Evolutionary conservation across 2,888 invertebrate genomes (phyloP), one percentile per base, ranked within the genome.

Genomic region (Hecatera dysodea): DNA sequence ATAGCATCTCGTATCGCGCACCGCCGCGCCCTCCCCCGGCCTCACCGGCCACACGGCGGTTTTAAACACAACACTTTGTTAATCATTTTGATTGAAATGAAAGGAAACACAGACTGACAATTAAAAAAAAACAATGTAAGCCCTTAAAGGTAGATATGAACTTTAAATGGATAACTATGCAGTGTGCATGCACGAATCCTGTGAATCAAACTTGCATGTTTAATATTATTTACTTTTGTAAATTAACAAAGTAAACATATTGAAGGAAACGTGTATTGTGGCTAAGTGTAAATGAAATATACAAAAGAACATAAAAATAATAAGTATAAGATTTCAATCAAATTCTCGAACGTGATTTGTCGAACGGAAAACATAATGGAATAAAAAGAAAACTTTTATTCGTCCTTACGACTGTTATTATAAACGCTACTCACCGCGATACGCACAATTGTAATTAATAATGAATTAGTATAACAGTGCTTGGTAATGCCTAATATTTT

Each of bases 1-100:
- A 95, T 95, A 94, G 66, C 81, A 95, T 95, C 95, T 86, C 83
- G 61, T 83, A 83, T 78, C 81, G 78, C 81, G 66, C 78, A 64
- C 79, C 72, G 57, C 63, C 74, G 78, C 77, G 59, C 67, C 62
- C 67, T 50, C 44, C 55, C 67, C 67, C 76, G 55, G 67, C 76
- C 67, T 68, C 77, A 70, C 75, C 55, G 73, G 60, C 75, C 69
- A 75, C 74, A 79, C 84, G 80, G 74, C 64, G 76, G 76, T 83
- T 87, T 87, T 82, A 88, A 87, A 87, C 72, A 87, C 85, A 86
- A 87, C 87, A 89, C 86, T 88, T 89, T 87, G 85, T 87, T 88
- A 87, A 89, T 88, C 83, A 87, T 88, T 90, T 85, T 87, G 86
- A 89, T 88, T 87, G 88, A 87, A 89, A 87, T 77, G 84, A 84